These are phyloP conservation scores for Apostichopus californicus DNA, from an alignment of 35 echinoderm and acorn worm species.

Conservation along the genomic window DNA sequence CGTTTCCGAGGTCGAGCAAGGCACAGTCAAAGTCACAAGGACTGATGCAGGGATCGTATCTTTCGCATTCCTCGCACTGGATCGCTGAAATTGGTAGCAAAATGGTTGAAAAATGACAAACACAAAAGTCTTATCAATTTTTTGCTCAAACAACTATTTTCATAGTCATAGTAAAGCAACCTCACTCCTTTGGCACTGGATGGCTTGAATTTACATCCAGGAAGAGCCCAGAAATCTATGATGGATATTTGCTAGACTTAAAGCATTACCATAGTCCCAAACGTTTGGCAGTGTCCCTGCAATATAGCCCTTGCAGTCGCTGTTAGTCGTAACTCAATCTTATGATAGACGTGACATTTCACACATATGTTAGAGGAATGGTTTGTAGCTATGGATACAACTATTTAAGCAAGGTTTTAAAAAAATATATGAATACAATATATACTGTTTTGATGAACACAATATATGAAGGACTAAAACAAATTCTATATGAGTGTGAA, in stretches of 20 bases:
- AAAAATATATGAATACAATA: too few relatives aligned
- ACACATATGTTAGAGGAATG: too few relatives aligned
- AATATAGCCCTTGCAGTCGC: not conserved
- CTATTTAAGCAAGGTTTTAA: too few relatives aligned
- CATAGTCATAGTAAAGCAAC: too few relatives aligned
- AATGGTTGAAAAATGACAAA: too few relatives aligned
- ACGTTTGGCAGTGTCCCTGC: not conserved
- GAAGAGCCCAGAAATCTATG: not conserved
- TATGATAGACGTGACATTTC: too few relatives aligned
- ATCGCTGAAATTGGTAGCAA: constrained; percentile 58
- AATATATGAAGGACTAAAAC: too few relatives aligned
- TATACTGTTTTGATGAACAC: too few relatives aligned
- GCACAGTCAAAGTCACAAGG: constrained; percentile 65
- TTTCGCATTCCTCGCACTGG: constrained; percentile 76
- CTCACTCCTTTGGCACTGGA: not conserved
- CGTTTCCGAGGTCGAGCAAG: constrained; percentile 28
- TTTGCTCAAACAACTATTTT: too few relatives aligned
- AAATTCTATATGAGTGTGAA: too few relatives aligned
- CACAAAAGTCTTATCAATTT: too few relatives aligned
- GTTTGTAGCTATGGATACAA: too few relatives aligned
- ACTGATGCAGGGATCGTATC: constrained; percentile 79
- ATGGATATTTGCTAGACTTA: not conserved
- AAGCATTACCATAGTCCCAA: not conserved
- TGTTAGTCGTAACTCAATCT: not conserved
- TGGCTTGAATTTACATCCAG: not conserved